These are phyloP conservation scores for Drosophila atroscutellata DNA, from an alignment of 2,888 invertebrate species.

Conservation along the genomic window DNA sequence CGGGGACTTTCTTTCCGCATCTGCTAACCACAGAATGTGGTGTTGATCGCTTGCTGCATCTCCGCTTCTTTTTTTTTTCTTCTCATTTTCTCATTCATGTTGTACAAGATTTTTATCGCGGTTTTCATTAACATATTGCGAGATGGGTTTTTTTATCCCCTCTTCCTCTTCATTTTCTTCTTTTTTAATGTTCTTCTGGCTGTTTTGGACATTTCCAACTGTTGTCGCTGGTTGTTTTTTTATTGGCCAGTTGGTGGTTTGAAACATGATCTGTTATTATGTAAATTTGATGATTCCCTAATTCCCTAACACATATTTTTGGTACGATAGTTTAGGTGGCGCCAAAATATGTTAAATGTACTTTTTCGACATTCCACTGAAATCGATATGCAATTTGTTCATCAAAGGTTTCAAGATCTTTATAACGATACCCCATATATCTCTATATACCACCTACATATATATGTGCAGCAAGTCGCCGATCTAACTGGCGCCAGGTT, in stretches of 20 bases:
- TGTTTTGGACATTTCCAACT: conserved; percentile 67
- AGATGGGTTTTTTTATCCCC: conserved; percentile 39
- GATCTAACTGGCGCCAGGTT: conserved; percentile 38
- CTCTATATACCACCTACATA: conserved; percentile 16
- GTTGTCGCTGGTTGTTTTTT: conserved; percentile 58
- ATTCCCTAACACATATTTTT: conserved; percentile 73
- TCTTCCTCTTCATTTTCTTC: conserved; percentile 25
- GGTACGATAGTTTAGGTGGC: conserved; percentile 53
- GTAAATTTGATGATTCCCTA: conserved; percentile 78
- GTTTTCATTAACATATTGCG: conserved; percentile 79
- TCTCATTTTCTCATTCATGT: conserved; percentile 79
- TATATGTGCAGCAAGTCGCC: background rate
- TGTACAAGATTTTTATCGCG: conserved; percentile 76
- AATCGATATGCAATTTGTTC: conserved; percentile 61
- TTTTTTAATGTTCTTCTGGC: conserved; percentile 48
- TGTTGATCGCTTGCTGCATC: conserved; percentile 65
- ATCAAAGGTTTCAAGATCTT: conserved; percentile 7
- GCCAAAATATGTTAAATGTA: conserved; percentile 64
- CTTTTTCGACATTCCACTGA: conserved; percentile 23
- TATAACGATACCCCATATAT: conserved; percentile 8
- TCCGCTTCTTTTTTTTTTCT: background rate
- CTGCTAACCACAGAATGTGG: conserved; percentile 67
- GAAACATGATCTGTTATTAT: conserved; percentile 80
- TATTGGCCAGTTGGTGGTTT: conserved; percentile 38
- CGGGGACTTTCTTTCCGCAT: conserved; percentile 59